Conservation (phyloP, 2,113 vertebrate species). For the Rhinopomastus cyanomelas region DNA sequence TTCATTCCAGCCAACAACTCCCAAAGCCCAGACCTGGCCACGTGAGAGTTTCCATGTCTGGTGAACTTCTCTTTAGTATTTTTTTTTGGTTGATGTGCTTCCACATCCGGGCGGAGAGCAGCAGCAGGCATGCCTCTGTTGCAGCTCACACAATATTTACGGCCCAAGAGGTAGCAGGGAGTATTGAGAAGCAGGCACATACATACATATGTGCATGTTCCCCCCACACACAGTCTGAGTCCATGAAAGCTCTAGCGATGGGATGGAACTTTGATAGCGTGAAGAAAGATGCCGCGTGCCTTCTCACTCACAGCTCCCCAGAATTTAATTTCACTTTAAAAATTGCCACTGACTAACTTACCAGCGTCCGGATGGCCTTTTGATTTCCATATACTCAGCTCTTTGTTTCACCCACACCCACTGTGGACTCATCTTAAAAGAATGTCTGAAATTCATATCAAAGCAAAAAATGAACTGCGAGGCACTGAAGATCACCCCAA, state of each 20-base stretch:
- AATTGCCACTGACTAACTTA: not conserved
- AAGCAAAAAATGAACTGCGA: not conserved
- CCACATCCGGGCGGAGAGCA: constrained; percentile 37
- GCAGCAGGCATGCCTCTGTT: not conserved
- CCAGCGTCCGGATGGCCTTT: not conserved
- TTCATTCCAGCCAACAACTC: not conserved
- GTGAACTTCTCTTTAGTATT: not conserved
- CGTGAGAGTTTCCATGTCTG: constrained; percentile 2
- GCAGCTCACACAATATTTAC: constrained; percentile 11
- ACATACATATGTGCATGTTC: not conserved
- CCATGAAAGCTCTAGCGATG: not conserved
- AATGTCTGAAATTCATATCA: not conserved
- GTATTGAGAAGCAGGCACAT: not conserved
- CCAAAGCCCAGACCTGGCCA: constrained; percentile 8
- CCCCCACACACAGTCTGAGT: not conserved
- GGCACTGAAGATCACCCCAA: not conserved
- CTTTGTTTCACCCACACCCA: not conserved
- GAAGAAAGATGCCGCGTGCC: not conserved
- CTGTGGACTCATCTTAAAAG: not conserved
- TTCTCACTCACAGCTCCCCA: not conserved
- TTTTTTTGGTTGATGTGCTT: constrained; percentile 10
- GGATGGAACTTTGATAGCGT: not conserved
- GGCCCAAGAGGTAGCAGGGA: not conserved
- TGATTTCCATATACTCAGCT: not conserved
- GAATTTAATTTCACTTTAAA: not conserved